Percentiles rank a stretch among this genome's conserved stretches.
These are phyloP conservation scores for Orchesella cincta DNA, from an alignment of 1,140 invertebrate species.

Conservation along the genomic window DNA sequence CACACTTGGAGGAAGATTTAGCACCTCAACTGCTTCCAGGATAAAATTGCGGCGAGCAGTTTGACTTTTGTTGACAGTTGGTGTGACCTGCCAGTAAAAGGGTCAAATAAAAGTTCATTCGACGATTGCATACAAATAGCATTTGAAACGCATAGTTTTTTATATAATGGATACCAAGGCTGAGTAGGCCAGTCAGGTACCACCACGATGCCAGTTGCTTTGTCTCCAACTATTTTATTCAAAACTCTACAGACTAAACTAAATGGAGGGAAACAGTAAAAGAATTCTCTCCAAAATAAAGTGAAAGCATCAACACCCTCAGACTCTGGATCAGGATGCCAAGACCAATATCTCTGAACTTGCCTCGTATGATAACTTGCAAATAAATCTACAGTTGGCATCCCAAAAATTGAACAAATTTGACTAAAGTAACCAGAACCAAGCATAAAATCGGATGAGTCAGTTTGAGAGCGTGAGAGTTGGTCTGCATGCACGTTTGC, in stretches of 20 bases:
- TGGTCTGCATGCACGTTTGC: neutral
- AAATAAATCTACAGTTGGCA: slow-evolving; percentile 9
- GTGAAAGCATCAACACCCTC: slow-evolving; percentile 31
- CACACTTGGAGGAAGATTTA: neutral
- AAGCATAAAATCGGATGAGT: slow-evolving; percentile 10
- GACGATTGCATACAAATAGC: neutral
- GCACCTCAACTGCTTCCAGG: neutral
- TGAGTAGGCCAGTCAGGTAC: slow-evolving; percentile 31
- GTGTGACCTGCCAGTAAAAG: neutral
- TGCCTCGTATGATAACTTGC: neutral
- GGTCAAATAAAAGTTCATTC: neutral
- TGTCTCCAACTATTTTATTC: slow-evolving; percentile 14
- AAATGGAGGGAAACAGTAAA: slow-evolving; percentile 38
- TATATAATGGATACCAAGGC: slow-evolving; percentile 33
- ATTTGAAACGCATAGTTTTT: neutral
- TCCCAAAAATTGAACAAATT: neutral
- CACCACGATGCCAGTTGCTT: slow-evolving; percentile 8
- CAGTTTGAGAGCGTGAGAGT: neutral
- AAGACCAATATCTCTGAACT: neutral
- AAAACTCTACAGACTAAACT: slow-evolving; percentile 22
- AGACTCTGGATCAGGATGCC: slow-evolving; percentile 35
- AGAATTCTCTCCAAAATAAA: slow-evolving; percentile 16
- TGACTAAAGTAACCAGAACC: neutral
- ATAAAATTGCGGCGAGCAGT: slow-evolving; percentile 11
- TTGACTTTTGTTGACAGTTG: neutral